Evolutionary conservation across 2,888 invertebrate genomes (phyloP).

Genomic region (Oxystoma pomonae): DNA sequence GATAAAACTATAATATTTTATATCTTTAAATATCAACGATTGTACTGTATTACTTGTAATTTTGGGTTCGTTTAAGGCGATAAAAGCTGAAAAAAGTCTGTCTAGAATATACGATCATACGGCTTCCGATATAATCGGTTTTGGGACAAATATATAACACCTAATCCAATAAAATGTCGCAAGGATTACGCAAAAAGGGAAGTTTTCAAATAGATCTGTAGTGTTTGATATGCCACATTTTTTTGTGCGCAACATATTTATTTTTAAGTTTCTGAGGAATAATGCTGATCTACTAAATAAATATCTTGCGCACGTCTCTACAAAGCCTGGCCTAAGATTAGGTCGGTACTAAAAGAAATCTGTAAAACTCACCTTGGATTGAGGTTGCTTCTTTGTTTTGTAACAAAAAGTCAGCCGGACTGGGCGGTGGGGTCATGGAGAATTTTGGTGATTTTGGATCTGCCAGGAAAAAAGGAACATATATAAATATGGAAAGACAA

Average conservation of each 20-base stretch:
- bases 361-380: conserved; percentile 43
- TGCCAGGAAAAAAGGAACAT: conserved; percentile 40
- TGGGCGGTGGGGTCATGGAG: conserved; percentile 67
- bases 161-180: background rate
- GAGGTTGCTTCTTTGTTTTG: conserved; percentile 43
- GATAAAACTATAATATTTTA: too few relatives aligned
- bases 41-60: too few relatives aligned
- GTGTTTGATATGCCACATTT: conserved; percentile 42
- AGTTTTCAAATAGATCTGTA: too few relatives aligned
- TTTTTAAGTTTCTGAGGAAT: conserved; percentile 6
- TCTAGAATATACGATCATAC: background rate
- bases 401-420: conserved; percentile 61
- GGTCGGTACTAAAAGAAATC: background rate
- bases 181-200: background rate
- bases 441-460: conserved; percentile 60
- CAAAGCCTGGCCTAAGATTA: background rate
- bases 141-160: background rate
- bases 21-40: too few relatives aligned
- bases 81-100: background rate
- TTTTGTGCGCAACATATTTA: conserved; percentile 15
- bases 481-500: too few relatives aligned
- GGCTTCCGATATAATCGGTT: background rate
- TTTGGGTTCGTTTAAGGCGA: too few relatives aligned
- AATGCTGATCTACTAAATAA: conserved; percentile 9
- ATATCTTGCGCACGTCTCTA: conserved; percentile 26